Percentiles rank a stretch among this genome's conserved stretches.
Evolutionary conservation across 2,113 vertebrate species (phyloP).

Genomic region (Heteronetta atricapilla): DNA sequence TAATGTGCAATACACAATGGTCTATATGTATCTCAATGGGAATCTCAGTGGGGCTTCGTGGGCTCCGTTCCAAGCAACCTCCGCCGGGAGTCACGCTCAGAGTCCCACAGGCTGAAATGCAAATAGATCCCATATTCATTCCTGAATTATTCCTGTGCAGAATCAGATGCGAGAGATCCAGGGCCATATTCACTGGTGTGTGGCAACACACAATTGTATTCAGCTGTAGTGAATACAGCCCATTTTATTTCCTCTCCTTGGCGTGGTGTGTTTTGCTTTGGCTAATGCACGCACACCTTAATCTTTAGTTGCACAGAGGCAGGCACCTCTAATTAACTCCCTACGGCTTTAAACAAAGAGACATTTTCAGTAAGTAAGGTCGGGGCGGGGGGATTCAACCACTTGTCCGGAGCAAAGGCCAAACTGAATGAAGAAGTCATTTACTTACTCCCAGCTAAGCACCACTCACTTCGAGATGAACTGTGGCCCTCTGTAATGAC

Average conservation of each 20-base stretch:
- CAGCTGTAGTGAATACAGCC: not conserved
- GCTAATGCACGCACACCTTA: constrained; percentile 8
- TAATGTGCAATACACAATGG: constrained; percentile 49
- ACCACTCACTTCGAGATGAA: not conserved
- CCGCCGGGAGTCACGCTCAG: not conserved
- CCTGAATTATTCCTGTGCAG: constrained; percentile 25
- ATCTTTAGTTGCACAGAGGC: not conserved
- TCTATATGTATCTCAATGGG: constrained; percentile 60
- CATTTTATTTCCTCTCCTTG: not conserved
- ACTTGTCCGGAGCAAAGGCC: constrained; percentile 22
- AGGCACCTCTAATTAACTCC: constrained; percentile 8
- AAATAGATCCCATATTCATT: constrained; percentile 47
- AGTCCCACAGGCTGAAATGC: constrained; percentile 28
- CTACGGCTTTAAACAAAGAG: not conserved
- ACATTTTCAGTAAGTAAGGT: not conserved
- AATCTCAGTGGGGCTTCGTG: constrained; percentile 28
- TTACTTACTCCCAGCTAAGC: not conserved
- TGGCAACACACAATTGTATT: not conserved
- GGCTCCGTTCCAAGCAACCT: constrained; percentile 1
- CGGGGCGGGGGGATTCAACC: not conserved
- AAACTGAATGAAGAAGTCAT: constrained; percentile 2
- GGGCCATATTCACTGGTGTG: not conserved
- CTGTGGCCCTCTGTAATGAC: not conserved
- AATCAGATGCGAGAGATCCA: not conserved
- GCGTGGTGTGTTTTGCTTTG: not conserved